Evolutionary conservation across 1,140 invertebrate genomes (phyloP), one percentile per base, ranked within the genome.

Genomic region (Thaumetopoea pityocampa): DNA sequence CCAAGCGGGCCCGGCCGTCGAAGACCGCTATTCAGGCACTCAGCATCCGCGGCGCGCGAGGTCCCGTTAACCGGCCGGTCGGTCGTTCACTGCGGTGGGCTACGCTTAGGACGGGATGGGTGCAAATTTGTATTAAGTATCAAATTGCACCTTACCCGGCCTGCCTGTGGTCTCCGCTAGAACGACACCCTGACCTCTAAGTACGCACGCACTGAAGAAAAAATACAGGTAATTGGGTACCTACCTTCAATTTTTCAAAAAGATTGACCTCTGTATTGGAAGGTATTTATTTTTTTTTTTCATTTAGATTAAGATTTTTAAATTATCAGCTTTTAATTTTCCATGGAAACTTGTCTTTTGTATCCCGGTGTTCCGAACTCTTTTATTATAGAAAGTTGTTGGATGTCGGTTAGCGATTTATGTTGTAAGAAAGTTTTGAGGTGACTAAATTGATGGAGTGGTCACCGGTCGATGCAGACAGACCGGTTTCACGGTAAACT

Each of bases 61-160:
- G 55, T 83, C 74, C 79, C 79, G 79, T 83, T 83, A 83, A 30
- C 64, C 70, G 74, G 67, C 59, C 73, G 68, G 68, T 46, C 50
- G 64, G 60, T 81, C 79, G 77, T 79, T 81, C 72, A 80, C 77
- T 64, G 74, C 79, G 71, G 65, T 69, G 74, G n/a, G 67, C 71
- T 74, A 72, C 69, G 77, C 77, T 70, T 81, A 83, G 79, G 77
- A 71, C 79, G 79, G 68, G 79, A 72, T 80, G 51, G 79, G 79
- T 83, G 79, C 78, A 78, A 83, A 66, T 48, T 79, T 83, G 74
- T 78, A 69, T 43, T 33, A 69, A 27, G 43, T 69, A 73, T 67
- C 72, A 81, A 64, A 83, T 83, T 83, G 79, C 79, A 83, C 79
- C 77, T 71, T 79, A 78, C 79, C 79, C 79, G 77, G 79, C 79